These are phyloP conservation scores for Lepeophtheirus salmonis DNA, from an alignment of 1,140 invertebrate genomes.

Conservation along the genomic window DNA sequence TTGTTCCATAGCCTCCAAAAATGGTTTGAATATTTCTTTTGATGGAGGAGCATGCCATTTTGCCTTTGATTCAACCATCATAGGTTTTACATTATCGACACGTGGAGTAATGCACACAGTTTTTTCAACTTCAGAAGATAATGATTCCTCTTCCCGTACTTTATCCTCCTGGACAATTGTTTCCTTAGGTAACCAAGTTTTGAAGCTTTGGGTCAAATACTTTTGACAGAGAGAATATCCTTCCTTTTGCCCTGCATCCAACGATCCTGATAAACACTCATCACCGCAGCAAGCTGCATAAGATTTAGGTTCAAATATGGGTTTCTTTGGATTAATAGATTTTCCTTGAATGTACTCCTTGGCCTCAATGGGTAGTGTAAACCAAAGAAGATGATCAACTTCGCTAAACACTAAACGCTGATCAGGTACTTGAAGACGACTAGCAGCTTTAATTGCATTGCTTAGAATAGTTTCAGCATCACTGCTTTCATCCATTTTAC, in stretches of 20 bases:
- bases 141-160: background rate
- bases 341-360: background rate
- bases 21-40: slow-evolving; percentile 56
- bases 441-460: background rate
- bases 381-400: slow-evolving; percentile 15
- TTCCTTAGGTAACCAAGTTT: background rate
- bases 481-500: background rate
- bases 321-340: background rate
- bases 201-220: background rate
- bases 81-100: background rate
- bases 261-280: background rate
- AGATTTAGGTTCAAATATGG: background rate
- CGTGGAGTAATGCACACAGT: background rate
- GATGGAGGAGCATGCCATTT: slow-evolving; percentile 50
- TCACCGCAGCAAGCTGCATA: background rate
- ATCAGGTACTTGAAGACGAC: slow-evolving; percentile 10
- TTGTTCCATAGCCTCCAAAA: slow-evolving; percentile 48
- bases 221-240: background rate
- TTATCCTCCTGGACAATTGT: background rate
- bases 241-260: background rate
- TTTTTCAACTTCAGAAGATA: background rate
- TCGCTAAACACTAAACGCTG: slow-evolving; percentile 17
- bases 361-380: slow-evolving; percentile 16
- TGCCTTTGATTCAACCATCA: slow-evolving; percentile 14
- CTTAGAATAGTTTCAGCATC: background rate